Conservation (phyloP, 2,113 vertebrate genomes). For the Helogale parvula region DNA sequence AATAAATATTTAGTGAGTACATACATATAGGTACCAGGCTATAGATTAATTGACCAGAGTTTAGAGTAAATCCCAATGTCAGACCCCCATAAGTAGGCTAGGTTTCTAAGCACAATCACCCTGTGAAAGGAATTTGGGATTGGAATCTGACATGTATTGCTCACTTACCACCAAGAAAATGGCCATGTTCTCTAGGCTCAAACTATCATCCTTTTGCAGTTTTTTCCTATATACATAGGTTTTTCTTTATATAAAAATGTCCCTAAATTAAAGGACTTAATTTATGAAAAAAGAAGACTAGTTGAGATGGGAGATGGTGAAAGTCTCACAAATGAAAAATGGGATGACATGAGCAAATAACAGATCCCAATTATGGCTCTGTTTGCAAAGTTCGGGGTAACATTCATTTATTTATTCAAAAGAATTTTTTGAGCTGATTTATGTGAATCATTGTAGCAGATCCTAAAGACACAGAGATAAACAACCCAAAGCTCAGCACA, state of each 20-base stretch:
- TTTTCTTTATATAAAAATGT: background rate
- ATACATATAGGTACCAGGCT: background rate
- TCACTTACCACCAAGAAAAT: background rate
- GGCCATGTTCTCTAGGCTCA: background rate
- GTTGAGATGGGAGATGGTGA: background rate
- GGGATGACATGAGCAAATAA: background rate
- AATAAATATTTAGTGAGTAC: background rate
- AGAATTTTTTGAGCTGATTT: slow-evolving; percentile 27
- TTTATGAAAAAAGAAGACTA: background rate
- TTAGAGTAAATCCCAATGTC: background rate
- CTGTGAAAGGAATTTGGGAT: background rate
- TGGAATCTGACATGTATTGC: background rate
- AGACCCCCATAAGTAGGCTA: background rate
- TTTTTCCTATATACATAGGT: background rate
- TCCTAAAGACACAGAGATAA: background rate
- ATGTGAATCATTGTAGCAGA: background rate
- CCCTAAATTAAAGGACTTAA: background rate
- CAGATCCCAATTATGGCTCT: background rate
- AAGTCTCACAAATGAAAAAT: background rate
- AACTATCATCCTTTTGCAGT: background rate
- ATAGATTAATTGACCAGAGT: background rate
- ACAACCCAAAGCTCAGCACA: background rate
- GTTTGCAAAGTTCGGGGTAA: background rate
- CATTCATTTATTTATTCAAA: background rate
- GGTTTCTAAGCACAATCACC: background rate